phyloP scores from a whole-genome alignment of 2,113 vertebrate species.

The Salvelinus fontinalis region DNA sequence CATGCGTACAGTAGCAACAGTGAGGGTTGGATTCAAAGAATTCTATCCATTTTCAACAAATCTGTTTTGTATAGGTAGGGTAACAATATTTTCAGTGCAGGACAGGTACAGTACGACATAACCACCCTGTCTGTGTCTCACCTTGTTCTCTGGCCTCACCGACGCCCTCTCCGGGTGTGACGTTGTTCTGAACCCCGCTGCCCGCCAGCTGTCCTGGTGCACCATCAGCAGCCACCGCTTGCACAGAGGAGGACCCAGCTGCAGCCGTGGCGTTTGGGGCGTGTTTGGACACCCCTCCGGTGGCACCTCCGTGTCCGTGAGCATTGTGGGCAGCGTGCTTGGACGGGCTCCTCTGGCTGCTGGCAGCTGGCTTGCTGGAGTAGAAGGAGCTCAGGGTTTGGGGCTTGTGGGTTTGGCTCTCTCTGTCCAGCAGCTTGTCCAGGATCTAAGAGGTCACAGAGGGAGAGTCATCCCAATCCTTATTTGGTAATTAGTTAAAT shows the following conservation, averaged over 20 bases:
- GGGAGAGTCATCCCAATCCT: background rate
- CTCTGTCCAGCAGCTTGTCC: conserved; percentile 94
- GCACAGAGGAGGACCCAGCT: conserved; percentile 54
- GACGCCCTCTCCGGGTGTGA: conserved; percentile 75
- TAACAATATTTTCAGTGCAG: background rate
- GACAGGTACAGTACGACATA: background rate
- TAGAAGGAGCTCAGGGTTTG: conserved; percentile 99
- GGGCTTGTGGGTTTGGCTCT: conserved; percentile 99
- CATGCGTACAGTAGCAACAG: background rate
- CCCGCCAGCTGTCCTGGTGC: conserved; percentile 69
- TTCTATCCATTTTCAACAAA: background rate
- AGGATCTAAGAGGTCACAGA: conserved; percentile 80
- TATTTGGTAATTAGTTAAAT: background rate
- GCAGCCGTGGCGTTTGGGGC: conserved; percentile 16
- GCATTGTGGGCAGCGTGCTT: conserved; percentile 78
- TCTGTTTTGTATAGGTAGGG: background rate
- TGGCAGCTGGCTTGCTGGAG: conserved; percentile 88
- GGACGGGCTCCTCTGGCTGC: conserved; percentile 96
- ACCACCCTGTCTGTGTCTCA: conserved; percentile 14
- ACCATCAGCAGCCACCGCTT: conserved; percentile 57
- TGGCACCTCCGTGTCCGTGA: conserved; percentile 52
- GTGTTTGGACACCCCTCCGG: conserved; percentile 71
- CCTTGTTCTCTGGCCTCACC: conserved; percentile 68
- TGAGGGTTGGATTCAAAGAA: background rate
- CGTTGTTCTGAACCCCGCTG: conserved; percentile 72